Evolutionary conservation across 2,888 invertebrate genomes (phyloP), one percentile per base, ranked within the genome.

Genomic region (Augiades crinisus): DNA sequence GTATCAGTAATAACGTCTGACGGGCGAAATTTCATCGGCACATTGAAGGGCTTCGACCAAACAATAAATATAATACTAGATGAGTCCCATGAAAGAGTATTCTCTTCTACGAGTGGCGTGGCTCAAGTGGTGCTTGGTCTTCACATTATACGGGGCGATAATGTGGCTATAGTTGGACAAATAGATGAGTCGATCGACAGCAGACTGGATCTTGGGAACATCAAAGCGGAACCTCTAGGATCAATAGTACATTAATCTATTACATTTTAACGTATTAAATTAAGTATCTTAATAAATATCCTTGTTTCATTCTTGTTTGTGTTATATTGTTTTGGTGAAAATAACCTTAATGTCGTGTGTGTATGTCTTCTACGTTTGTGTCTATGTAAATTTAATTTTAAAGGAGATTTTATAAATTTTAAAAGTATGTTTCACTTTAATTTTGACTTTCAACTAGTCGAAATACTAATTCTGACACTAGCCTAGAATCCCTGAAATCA

Each of bases 31-130:
- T 98, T 99, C 75, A 96, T 98, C 65, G 99, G 99, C 37, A 97
- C 98, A 0, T 82, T 99, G 57, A 99, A 99, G 81, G 99, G 99
- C 21, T 99, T 98, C 83, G 99, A 99, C 85, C 99, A 99, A 86
- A 98, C 99, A n/a, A 98, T 99, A 62, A 99, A 99, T 78, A 92
- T 99, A 60, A 98, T 99, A 67, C 89, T 99, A 59, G 99, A 99
- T 74, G 99, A 99, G 82, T 98, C 98, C 24, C 98, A 99, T 74
- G 99, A 99, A 82, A 91, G 99, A 68, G 98, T 99, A n/a, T 99
- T 97, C 84, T 98, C 98, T 41, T 94, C 95, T 6, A 93, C 95
- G 1, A 92, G 95, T 62, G 99, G 99, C 21, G 96, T 99, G 24
- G 88, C 88, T 31, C 89, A 89, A 65, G 98, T 99, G 53, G 96